Evolutionary conservation across 1,140 invertebrate species (phyloP), one percentile per base, ranked within the genome.

Genomic region (Caenorhabditis remanei): DNA sequence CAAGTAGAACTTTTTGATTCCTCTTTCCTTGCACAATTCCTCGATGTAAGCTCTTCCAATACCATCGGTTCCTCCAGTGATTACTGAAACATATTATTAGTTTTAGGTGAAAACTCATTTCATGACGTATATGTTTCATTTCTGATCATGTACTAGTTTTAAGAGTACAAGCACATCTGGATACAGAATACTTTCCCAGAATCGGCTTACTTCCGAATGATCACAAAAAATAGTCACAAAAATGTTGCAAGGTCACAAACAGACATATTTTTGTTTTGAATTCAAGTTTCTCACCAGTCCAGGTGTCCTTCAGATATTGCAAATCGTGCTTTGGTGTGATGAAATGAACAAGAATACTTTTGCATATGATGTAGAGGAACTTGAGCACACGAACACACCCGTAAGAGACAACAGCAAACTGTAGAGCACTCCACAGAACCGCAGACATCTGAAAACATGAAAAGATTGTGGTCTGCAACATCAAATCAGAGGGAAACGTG

Each of bases 11-110:
- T 92, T 92, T 82, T 85, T 65, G 61, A 90, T 61, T 7, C 90
- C 89, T 86, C 91, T 93, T 93, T 86, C 67, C 83, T 85, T 67
- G 48, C 89, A 93, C 93, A 95, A 95, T 90, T 95, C 95, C 92
- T 95, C 94, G 4, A 96, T 96, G 92, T 96, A 97, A 3, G 96
- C 96, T 93, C 96, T 96, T n/a, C 97, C 97, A 90, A 98, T 95
- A 11, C 97, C 97, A 94, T 97, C 96, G 7, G 97, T 97, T 1
- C 96, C 95, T 46, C 97, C 97, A 48, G 97, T 98, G 0, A 97
- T 93, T 86, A 98, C 96, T 95, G 94, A 86, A 95, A 94, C 87
- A 92, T 90, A 91, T 61, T 19, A 0, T 56, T 53, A 2, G 13
- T 0, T 67, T 67, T 67, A 2, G 32, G 32, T 16, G 1, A 50